phyloP scores from a whole-genome alignment of 2,797 vertebrate genomes.

The Sylvilagus floridanus region DNA sequence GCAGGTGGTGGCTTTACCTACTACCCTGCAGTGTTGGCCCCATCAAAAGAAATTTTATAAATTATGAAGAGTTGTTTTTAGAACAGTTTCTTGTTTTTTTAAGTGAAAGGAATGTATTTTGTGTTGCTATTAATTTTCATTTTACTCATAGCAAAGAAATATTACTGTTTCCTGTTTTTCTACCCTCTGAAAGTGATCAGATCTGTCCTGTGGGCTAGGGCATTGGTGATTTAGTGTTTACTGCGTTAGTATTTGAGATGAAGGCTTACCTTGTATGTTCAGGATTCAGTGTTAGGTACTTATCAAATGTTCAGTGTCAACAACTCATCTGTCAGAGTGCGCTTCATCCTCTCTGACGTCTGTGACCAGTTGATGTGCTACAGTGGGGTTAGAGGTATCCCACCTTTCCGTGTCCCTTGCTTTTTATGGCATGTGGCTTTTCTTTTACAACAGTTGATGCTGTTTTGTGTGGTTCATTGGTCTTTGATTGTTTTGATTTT shows the following conservation, averaged over 20 bases:
- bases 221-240: not conserved
- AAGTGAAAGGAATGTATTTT: not conserved
- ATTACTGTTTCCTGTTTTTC: not conserved
- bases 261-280: not conserved
- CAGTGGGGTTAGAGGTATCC: not conserved
- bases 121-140: not conserved
- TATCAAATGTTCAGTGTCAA: not conserved
- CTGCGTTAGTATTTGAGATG: not conserved
- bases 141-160: not conserved
- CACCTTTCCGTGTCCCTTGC: not conserved
- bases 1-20: too few species aligned
- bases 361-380: not conserved
- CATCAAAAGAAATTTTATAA: not conserved
- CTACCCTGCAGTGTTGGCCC: not conserved
- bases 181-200: constrained; percentile 16
- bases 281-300: constrained; percentile 24
- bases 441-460: not conserved
- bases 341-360: not conserved
- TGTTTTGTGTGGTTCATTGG: not conserved
- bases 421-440: not conserved
- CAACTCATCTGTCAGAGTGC: not conserved
- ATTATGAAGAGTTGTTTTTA: not conserved
- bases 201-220: not conserved
- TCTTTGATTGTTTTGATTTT: constrained; percentile 15
- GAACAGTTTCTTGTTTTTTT: not conserved